Evolutionary conservation across 2,113 vertebrate genomes (phyloP).

Genomic region (Nothocercus julius): DNA sequence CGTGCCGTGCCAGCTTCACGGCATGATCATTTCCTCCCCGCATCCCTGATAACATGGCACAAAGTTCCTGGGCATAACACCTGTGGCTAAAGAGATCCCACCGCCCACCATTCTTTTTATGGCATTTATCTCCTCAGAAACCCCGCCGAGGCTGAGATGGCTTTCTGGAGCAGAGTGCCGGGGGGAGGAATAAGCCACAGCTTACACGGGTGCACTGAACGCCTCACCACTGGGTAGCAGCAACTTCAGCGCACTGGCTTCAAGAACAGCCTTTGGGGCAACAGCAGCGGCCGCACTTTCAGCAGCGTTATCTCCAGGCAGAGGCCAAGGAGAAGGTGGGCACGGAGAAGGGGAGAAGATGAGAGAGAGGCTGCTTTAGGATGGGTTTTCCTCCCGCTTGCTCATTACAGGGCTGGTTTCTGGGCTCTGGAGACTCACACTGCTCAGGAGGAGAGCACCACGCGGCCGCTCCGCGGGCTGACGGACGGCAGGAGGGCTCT

Average conservation of each 20-base stretch:
- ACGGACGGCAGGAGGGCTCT: not conserved
- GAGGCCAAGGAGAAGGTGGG: not conserved
- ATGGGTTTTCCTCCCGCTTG: not conserved
- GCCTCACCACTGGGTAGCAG: not conserved
- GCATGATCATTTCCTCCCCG: not conserved
- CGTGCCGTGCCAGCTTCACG: not conserved
- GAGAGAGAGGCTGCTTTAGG: not conserved
- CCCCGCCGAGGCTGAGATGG: not conserved
- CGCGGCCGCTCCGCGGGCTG: not conserved
- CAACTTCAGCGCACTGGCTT: not conserved
- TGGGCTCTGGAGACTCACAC: not conserved
- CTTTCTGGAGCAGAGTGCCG: not conserved
- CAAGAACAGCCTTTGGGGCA: not conserved
- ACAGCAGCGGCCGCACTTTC: not conserved
- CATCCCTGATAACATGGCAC: fast-evolving
- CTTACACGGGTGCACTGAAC: not conserved
- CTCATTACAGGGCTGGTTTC: not conserved
- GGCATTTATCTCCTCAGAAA: not conserved
- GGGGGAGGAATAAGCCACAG: not conserved
- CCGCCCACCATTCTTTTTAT: not conserved
- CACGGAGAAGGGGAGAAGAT: not conserved
- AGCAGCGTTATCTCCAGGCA: not conserved
- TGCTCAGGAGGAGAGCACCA: not conserved
- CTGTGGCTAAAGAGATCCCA: not conserved
- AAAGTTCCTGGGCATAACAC: not conserved